phyloP scores from a whole-genome alignment of 1,140 invertebrate species.

The Sycophaga agraensis region DNA sequence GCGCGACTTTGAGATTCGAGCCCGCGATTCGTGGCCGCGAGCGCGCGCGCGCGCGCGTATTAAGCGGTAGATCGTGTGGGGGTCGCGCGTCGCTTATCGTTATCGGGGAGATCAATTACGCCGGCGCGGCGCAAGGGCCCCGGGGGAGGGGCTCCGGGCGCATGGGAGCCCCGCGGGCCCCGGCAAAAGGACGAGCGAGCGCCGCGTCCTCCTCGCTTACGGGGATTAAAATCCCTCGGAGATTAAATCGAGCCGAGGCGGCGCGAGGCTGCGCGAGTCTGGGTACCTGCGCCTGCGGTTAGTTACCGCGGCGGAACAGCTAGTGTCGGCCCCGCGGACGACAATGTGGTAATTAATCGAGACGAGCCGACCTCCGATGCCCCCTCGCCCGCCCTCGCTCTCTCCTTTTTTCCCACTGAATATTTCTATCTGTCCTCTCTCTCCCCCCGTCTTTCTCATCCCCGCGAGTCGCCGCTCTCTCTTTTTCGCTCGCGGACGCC shows the following conservation, averaged over 20 bases:
- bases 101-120: slow-evolving; percentile 36
- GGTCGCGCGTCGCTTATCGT: slow-evolving; percentile 20
- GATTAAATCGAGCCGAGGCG: slow-evolving; percentile 47
- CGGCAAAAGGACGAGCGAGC: not conserved
- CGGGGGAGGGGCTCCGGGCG: slow-evolving; percentile 11
- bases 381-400: slow-evolving; percentile 33
- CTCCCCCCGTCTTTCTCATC: slow-evolving; percentile 17
- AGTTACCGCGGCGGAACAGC: slow-evolving; percentile 49
- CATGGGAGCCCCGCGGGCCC: not conserved
- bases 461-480: not conserved
- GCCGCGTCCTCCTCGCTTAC: slow-evolving; percentile 30
- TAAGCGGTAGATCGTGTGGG: slow-evolving; percentile 15
- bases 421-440: slow-evolving; percentile 22
- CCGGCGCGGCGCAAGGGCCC: not conserved
- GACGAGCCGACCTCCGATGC: slow-evolving; percentile 49
- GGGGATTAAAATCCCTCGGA: slow-evolving; percentile 40
- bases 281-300: slow-evolving; percentile 16
- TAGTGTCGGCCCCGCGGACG: slow-evolving; percentile 43
- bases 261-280: too few relatives aligned
- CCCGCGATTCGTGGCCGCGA: slow-evolving; percentile 1
- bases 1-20: slow-evolving; percentile 19
- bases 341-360: slow-evolving; percentile 61
- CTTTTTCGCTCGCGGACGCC: slow-evolving; percentile 3
- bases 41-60: too few relatives aligned
- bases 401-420: slow-evolving; percentile 30